These are phyloP conservation scores for Netelia inedita DNA, from an alignment of 2,888 invertebrate species.

Conservation along the genomic window DNA sequence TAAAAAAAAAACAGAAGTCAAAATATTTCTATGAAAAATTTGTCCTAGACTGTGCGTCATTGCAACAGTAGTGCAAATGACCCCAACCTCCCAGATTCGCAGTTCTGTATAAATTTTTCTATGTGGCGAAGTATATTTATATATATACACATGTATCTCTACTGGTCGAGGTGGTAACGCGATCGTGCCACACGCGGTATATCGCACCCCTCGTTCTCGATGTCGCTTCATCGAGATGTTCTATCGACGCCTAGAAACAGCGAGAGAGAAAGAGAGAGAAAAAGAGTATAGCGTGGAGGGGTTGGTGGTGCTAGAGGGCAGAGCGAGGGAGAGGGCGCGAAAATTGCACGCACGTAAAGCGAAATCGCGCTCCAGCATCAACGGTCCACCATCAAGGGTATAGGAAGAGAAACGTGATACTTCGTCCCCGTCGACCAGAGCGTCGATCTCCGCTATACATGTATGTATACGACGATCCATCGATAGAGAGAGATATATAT, in stretches of 20 bases:
- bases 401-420: conserved; percentile 59
- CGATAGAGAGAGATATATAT: conserved; percentile 2
- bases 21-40: too few relatives aligned
- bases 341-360: conserved; percentile 68
- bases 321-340: conserved; percentile 58
- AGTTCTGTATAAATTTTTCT: background rate
- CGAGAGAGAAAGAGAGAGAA: background rate
- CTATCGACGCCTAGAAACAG: background rate
- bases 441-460: conserved; percentile 37
- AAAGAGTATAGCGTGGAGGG: background rate
- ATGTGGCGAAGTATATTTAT: background rate
- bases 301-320: background rate
- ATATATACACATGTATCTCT: conserved; percentile 23
- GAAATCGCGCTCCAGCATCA: conserved; percentile 51
- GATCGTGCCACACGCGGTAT: conserved; percentile 36
- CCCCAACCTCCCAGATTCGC: background rate
- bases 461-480: background rate
- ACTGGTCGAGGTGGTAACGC: conserved; percentile 53
- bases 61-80: background rate
- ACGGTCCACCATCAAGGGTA: conserved; percentile 36
- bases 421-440: conserved; percentile 41
- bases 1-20: too few relatives aligned
- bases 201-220: conserved; percentile 8
- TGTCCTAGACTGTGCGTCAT: too few relatives aligned
- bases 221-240: background rate